Evolutionary conservation across 2,888 invertebrate species (phyloP), one percentile per base, ranked within the genome.

Genomic region (Unio pictorum): DNA sequence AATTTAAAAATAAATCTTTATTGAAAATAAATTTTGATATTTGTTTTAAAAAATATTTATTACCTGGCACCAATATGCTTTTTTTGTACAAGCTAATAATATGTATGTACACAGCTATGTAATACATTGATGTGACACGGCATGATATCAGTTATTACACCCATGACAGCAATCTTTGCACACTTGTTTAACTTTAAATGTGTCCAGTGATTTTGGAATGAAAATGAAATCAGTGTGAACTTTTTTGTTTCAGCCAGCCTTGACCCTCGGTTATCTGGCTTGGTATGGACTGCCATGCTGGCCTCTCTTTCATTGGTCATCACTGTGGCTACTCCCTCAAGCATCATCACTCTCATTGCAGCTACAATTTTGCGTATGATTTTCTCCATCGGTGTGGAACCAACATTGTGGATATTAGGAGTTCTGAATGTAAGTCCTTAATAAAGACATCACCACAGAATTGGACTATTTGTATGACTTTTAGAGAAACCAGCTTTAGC

Each of bases 351-450:
- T 5, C 81, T 90, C 57, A 84, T 89, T 60, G 83, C 69, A 94
- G 95, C 78, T 68, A 93, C 94, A 77, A 96, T 97, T 88, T 92
- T 97, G 78, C 93, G 96, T 78, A 93, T 96, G 88, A 96, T 98
- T 90, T 96, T 95, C 91, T 94, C 96, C 61, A 92, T 95, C 72
- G 98, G 98, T 30, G 95, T 97, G n/a, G 95, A 96, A 89, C 95
- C 96, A 57, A 96, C 97, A 3, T 92, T 98, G 15, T 94, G 94
- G 92, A 91, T 96, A 61, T 92, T 98, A 68, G 98, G 97, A 67
- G 93, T 95, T 82, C 92, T 95, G 67, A 97, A 97, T 83, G 96
- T 97, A 89, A 91, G 91, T 87, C 57, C 7, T 30, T 17, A 61
- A 26, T 61, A 18, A 30, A 59, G 17, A 23, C 23, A 23, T 23